phyloP scores from a whole-genome alignment of 2,888 invertebrate species.

The Pammene aurita region DNA sequence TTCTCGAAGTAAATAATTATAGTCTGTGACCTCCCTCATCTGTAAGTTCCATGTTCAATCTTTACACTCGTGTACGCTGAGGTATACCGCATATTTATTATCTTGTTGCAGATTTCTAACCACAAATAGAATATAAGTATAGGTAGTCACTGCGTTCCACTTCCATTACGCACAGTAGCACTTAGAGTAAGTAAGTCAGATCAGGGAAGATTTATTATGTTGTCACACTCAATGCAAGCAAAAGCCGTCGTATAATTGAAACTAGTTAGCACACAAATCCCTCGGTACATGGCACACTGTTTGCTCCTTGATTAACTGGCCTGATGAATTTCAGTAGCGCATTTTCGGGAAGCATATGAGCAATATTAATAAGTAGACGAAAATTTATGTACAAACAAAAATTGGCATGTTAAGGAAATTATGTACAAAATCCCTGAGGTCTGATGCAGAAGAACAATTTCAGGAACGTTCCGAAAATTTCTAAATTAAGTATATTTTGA shows the following conservation, averaged over 20 bases:
- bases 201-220: conserved; percentile 3
- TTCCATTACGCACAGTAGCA: conserved; percentile 6
- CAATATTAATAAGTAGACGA: neutral
- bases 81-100: neutral
- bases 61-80: too few species aligned
- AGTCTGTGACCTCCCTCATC: too few species aligned
- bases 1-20: too few species aligned
- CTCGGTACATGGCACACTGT: neutral
- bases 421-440: neutral
- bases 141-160: neutral
- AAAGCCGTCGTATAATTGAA: conserved; percentile 11
- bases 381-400: neutral
- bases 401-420: neutral
- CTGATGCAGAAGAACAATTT: neutral
- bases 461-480: neutral
- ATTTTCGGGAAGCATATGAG: neutral
- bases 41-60: too few species aligned
- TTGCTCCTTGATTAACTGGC: neutral
- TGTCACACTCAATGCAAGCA: conserved; percentile 5
- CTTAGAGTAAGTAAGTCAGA: conserved; percentile 5
- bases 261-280: conserved; percentile 15
- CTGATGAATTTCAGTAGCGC: conserved; percentile 4
- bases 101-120: neutral
- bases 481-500: neutral
- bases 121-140: neutral